Evolutionary conservation across 1,140 invertebrate species (phyloP).

Genomic region (Lepidurus couesii): DNA sequence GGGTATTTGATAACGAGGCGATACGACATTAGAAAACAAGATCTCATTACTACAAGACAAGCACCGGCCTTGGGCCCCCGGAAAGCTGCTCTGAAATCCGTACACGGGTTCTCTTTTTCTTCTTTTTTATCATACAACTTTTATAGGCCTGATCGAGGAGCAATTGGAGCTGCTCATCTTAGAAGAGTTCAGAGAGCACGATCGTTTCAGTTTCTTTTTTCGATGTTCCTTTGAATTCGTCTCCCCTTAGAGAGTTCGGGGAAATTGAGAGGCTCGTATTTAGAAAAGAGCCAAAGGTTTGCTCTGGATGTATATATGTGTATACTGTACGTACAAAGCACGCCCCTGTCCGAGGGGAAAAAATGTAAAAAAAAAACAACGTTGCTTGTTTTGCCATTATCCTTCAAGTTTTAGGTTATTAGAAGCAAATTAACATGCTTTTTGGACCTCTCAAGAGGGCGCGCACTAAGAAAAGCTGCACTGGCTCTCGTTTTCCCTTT

Average conservation of each 20-base stretch:
- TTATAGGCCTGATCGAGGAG: conserved; percentile 12
- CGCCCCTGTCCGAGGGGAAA: neutral
- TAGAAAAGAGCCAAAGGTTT: neutral
- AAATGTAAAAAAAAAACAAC: too few relatives aligned
- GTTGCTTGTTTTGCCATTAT: conserved; percentile 12
- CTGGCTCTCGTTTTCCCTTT: neutral
- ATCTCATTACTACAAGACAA: neutral
- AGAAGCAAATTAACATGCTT: neutral
- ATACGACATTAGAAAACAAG: conserved; percentile 22
- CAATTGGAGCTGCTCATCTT: neutral
- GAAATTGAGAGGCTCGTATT: conserved; percentile 11
- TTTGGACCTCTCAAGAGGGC: neutral
- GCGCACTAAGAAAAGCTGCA: conserved; percentile 10
- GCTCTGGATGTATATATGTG: neutral
- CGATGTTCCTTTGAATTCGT: neutral
- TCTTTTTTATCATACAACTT: neutral
- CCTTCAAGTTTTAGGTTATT: neutral
- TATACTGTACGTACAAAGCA: neutral
- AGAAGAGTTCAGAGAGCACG: conserved; percentile 6
- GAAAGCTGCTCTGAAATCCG: neutral
- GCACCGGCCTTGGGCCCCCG: neutral
- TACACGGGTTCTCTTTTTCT: neutral
- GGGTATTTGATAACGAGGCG: conserved; percentile 21
- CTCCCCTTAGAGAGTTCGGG: neutral
- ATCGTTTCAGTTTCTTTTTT: neutral